Base-by-base conservation (phyloP, 2,888 invertebrate genomes). In the Thelaira solivaga region DNA sequence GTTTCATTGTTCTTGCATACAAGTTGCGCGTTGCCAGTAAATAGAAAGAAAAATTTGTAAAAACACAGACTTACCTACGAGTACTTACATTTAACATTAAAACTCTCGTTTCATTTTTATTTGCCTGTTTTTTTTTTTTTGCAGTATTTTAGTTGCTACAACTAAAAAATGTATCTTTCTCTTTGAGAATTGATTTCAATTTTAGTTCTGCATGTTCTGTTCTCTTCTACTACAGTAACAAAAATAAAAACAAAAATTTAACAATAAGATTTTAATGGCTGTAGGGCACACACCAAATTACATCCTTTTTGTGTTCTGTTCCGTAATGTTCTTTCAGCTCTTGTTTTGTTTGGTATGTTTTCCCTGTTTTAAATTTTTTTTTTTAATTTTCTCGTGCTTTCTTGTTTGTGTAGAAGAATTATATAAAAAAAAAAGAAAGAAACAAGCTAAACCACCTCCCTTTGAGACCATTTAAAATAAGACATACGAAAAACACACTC, bases 261-360 rank as follows among this genome's bases (percentile, higher is more conserved):
- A 73, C 77, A 77, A 73, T 73, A 51, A 62, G 64, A 64, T 73
- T 69, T 73, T 68, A 64, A 64, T 69, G 39, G 64, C 77, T 64
- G 53, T 51, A 39, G 73, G 73, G 77, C 73, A 73, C 64, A 73
- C 77, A 77, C 64, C 68, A 77, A 71, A 71, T 62, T 53, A 71
- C 43, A 62, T 71, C 71, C 71, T 62, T 71, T 43, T 71, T 26
- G 26, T 53, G 55, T 65, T 53, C 43, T 34, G 18, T 22, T 18
- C 29, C 7, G 31, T 34, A 34, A 20, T n/a, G 11, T 34, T 53
- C 53, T 31, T 51, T 31, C 31, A n/a, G 10, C 18, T 49, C 64
- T 51, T 51, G 39, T 31, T 24, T 26, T n/a, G n/a, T 39, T 45
- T 24, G 45, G 36, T 16, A 53, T 55, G 43, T 45, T 55, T 55